Evolutionary conservation across 2,113 vertebrate species (phyloP), one percentile per base, ranked within the genome.

Genomic region (Clarias magur): DNA sequence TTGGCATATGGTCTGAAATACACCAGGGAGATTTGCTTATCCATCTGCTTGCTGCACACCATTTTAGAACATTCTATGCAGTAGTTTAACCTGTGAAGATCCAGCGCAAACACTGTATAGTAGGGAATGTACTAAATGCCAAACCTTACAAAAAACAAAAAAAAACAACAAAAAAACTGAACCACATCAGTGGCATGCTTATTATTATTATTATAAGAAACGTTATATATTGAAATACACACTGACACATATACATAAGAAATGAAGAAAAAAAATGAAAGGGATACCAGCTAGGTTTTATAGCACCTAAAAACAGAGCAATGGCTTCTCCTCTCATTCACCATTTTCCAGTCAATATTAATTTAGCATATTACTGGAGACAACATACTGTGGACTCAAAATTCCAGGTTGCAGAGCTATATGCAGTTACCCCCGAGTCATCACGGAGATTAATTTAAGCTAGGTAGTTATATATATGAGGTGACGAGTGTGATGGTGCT

Each of bases 1-100:
- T 68, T 21, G 7, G 87, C 75, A 34, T 79, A 60, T 84, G 60
- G 81, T 73, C 42, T 38, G 10, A 76, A 78, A 89, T 83, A 42
- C 84, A 67, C 87, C 78, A 57, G 57, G 70, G 87, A 79, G 73
- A 54, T 86, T 72, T 59, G 67, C 83, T 83, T 88, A 56, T 48
- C 56, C 57, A 67, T 73, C 65, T 67, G 85, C 53, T 59, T n/a
- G 57, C 15, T 68, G 76, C 78, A 72, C 78, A 56, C 60, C 0
- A n/a, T 73, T 80, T 73, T 79, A 34, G 38, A 25, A 42, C 56
- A 72, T 84, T 54, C 15, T 59, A 19, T 57, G 60, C 59, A 38
- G n/a, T 34, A 25, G 30, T 53, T 48, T 59, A 25, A 75, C 16
- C 63, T 54, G 48, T 12, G 25, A 10, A 30, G 54, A 70, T 56